Base-by-base conservation (phyloP, 2,888 invertebrate genomes). In the Ophion slaviceki region DNA sequence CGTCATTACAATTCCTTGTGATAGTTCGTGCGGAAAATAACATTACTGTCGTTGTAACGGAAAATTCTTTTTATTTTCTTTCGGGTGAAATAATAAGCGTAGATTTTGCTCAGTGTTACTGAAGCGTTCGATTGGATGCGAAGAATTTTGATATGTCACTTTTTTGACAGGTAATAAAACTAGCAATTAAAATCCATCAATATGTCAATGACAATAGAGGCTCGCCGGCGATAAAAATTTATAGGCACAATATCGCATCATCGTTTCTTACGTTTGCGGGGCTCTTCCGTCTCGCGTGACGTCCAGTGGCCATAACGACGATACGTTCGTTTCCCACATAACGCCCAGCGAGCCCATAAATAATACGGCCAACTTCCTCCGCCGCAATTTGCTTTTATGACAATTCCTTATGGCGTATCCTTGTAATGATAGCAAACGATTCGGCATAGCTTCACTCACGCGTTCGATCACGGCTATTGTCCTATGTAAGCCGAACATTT, bases 281-380 rank as follows among this genome's bases (percentile, higher is more conserved):
- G 53, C 20, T 36, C 74, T 61, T 68, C 74, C 70, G 79, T 45
- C 28, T 79, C 82, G 76, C 82, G 82, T 82, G 79, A 82, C 79
- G 79, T 85, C 71, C 85, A 85, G 79, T 82, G 82, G 82, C 82
- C 79, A 79, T 85, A 85, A 82, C 79, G 66, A 78, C 82, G 82
- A 85, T 87, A 88, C 70, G 28, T 87, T 88, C 72, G 84, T 81
- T 83, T 86, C 78, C 80, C 85, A 79, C 87, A 80, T 87, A 86
- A 80, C 74, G 59, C 83, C 82, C 82, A 66, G 47, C 80, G 76
- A 80, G 72, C 77, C 80, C 84, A 87, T 86, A 87, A 88, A 88
- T 88, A 88, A 87, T 84, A 84, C 85, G 79, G 79, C 71, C 79
- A 85, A 74, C 82, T 82, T 85, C 66, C 75, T 82, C 45, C 71